Percentiles rank a stretch among this genome's conserved stretches.
Evolutionary conservation across 2,888 invertebrate genomes (phyloP).

Genomic region (Lysandra bellargus): DNA sequence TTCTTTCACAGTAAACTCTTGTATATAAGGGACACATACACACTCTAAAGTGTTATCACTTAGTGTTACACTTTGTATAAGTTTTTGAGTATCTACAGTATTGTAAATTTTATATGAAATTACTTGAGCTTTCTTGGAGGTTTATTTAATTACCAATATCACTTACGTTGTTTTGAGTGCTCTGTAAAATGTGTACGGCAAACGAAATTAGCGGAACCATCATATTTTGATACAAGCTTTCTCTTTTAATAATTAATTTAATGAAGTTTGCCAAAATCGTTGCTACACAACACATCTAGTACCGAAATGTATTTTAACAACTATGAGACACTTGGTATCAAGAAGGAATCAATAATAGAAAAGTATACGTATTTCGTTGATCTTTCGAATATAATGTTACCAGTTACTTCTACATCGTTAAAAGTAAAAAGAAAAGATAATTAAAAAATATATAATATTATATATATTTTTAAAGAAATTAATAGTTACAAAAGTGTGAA

Average conservation of each 20-base stretch:
- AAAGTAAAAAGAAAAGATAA: too few relatives aligned
- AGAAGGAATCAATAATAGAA: too few relatives aligned
- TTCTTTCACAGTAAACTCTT: too few relatives aligned
- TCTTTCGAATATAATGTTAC: too few relatives aligned
- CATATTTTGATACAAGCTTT: background rate
- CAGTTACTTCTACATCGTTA: too few relatives aligned
- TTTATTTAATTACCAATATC: constrained; percentile 5
- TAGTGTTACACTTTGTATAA: too few relatives aligned
- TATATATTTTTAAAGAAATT: background rate
- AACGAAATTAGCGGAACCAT: constrained; percentile 14
- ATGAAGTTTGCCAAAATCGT: background rate
- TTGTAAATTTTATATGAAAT: background rate
- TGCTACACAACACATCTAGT: background rate
- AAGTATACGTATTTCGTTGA: too few relatives aligned
- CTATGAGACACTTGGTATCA: too few relatives aligned
- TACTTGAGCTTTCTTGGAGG: background rate
- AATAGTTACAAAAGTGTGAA: background rate
- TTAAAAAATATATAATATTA: too few relatives aligned
- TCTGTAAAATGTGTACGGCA: background rate
- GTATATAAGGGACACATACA: too few relatives aligned
- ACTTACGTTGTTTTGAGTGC: constrained; percentile 25
- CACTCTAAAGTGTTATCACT: too few relatives aligned
- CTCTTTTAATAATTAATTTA: background rate
- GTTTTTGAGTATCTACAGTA: background rate
- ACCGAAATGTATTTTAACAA: too few relatives aligned